Conservation (phyloP, 2,888 invertebrate species). For the Chrysodeixis includens region DNA sequence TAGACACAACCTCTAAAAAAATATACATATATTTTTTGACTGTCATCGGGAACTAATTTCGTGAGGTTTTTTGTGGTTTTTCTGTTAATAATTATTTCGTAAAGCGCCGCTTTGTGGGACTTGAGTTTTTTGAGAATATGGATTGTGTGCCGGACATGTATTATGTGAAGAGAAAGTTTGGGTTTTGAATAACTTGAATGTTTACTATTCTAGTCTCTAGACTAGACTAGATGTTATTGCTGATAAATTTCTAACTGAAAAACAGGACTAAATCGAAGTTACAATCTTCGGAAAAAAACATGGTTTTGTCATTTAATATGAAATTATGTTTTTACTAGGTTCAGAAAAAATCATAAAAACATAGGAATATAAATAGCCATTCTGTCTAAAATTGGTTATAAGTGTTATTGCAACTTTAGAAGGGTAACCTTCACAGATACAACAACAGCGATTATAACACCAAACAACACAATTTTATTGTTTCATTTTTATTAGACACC, state of each 20-base stretch:
- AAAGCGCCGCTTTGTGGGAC: slow-evolving; percentile 70
- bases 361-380: too few species aligned
- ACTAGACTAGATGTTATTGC: neutral
- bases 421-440: too few species aligned
- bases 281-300: neutral
- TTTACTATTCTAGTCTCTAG: slow-evolving; percentile 24
- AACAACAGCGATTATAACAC: too few species aligned
- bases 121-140: slow-evolving; percentile 29
- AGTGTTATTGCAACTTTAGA: too few species aligned
- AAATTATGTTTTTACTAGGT: too few species aligned
- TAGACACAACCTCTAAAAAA: slow-evolving; percentile 72
- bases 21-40: slow-evolving; percentile 86
- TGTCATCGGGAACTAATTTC: slow-evolving; percentile 89
- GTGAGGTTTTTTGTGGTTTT: slow-evolving; percentile 85
- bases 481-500: neutral
- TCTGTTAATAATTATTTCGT: slow-evolving; percentile 84
- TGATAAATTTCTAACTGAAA: too few species aligned
- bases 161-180: slow-evolving; percentile 25
- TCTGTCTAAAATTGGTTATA: too few species aligned
- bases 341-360: too few species aligned
- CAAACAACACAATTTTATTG: neutral
- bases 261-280: too few species aligned
- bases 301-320: too few species aligned
- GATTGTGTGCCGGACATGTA: slow-evolving; percentile 20
- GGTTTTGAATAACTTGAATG: slow-evolving; percentile 30